Base-by-base conservation (phyloP, 1,140 invertebrate genomes). In the Stegodyphus mimosarum region DNA sequence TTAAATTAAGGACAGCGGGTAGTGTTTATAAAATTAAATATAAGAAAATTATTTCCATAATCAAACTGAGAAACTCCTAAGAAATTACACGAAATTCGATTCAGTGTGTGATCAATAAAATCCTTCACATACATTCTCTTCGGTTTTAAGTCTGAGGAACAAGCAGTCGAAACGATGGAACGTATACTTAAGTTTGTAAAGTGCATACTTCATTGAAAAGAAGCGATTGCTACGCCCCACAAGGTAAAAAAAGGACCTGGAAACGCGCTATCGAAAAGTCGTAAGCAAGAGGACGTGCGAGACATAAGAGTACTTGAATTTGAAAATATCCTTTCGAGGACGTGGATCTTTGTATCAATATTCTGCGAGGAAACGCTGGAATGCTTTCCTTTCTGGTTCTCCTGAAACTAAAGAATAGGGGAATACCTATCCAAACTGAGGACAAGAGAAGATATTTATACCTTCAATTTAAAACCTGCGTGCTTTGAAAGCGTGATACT, bases 391-490 rank as follows among this genome's bases (percentile, higher is more conserved):
- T n/a, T 49, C 49, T 71, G 15, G 51, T 18, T 60, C 10, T 18
- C 51, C 55, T 74, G 48, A 74, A 60, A 74, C 51, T 55, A 74
- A 74, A 74, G 53, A 79, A 70, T 48, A 33, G 49, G 0, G 51
- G n/a, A 55, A 69, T 48, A 70, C 77, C 77, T 51, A 70, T 18
- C 48, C 51, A 49, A 70, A 11, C 15, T 51, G 50, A 53, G 33
- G 66, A 79, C 49, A 52, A 50, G 9, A 50, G 10, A 5, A 15
- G 63, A 79, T 79, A 79, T 79, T 79, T 79, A 79, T 79, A 69
- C 66, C 77, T 79, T 79, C 67, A 79, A 79, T 79, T 79, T 70
- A 79, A 79, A 79, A 69, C 77, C 51, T 79, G 9, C 77, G 77
- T 79, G 77, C 77, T 79, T 79, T 79, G 77, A 70, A 79, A 70